A percentile compares a stretch with the other conserved stretches of the same genome.
Evolutionary conservation across 2,888 invertebrate species (phyloP).

Genomic region (Podotricha telesiphe): DNA sequence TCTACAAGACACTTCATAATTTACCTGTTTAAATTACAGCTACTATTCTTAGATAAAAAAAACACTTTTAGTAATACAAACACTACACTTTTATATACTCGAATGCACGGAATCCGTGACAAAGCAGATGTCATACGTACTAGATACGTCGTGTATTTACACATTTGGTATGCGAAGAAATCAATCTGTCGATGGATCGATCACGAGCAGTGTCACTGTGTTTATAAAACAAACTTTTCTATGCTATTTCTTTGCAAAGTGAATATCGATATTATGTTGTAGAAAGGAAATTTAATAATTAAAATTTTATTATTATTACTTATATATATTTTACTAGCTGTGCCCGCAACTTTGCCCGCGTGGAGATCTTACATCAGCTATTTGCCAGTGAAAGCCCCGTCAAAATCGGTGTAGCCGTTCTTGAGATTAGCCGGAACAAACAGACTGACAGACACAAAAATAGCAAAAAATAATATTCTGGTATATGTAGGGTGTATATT

Average conservation of each 20-base stretch:
- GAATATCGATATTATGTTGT: not conserved
- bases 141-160: constrained; percentile 22
- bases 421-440: too few species aligned
- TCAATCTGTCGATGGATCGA: constrained; percentile 25
- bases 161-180: constrained; percentile 29
- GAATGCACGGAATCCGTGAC: constrained; percentile 26
- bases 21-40: not conserved
- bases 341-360: too few species aligned
- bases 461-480: too few species aligned
- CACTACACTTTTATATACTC: constrained; percentile 9
- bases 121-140: constrained; percentile 19
- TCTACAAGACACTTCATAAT: not conserved
- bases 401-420: too few species aligned
- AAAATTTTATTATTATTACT: too few species aligned
- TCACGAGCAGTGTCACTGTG: constrained; percentile 16
- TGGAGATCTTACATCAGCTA: too few species aligned
- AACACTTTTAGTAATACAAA: constrained; percentile 6
- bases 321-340: too few species aligned
- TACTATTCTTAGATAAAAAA: not conserved
- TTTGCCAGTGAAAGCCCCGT: too few species aligned
- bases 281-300: not conserved
- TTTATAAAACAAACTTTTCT: constrained; percentile 21
- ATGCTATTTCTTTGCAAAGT: not conserved
- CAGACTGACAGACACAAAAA: too few species aligned
- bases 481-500: too few species aligned